phyloP scores from a whole-genome alignment of 2,113 vertebrate genomes.

The Uria lomvia region DNA sequence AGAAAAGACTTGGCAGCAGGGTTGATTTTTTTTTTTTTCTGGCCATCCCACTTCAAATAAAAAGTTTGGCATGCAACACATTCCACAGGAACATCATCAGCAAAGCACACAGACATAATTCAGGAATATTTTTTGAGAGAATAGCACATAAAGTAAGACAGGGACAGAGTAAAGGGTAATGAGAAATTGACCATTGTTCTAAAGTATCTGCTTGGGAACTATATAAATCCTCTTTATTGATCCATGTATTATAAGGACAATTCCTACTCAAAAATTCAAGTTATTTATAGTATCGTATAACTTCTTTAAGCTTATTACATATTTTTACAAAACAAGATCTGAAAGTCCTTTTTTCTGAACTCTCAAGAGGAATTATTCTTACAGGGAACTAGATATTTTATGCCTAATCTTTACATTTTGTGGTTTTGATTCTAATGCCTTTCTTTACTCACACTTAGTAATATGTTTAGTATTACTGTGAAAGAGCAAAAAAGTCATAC shows the following conservation, averaged over 20 bases:
- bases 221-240: slow-evolving; percentile 42
- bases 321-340: background rate
- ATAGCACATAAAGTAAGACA: slow-evolving; percentile 26
- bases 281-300: slow-evolving; percentile 1
- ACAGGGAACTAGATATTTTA: background rate
- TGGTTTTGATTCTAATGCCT: background rate
- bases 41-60: background rate
- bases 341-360: background rate
- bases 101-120: background rate
- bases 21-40: background rate
- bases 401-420: background rate
- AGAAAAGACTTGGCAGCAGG: background rate
- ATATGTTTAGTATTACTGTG: background rate
- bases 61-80: background rate
- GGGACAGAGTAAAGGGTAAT: slow-evolving; percentile 25
- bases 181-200: slow-evolving; percentile 48
- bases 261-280: slow-evolving; percentile 25
- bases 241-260: slow-evolving; percentile 21
- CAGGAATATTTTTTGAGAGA: slow-evolving; percentile 1
- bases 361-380: background rate
- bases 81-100: background rate
- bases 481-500: background rate
- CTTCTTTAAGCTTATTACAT: background rate
- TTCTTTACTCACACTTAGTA: background rate
- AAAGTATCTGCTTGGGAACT: slow-evolving; percentile 32